A percentile compares a stretch with the other conserved stretches of the same genome.
These are phyloP conservation scores for Notechis scutatus DNA, from an alignment of 2,113 vertebrate species.

Conservation along the genomic window DNA sequence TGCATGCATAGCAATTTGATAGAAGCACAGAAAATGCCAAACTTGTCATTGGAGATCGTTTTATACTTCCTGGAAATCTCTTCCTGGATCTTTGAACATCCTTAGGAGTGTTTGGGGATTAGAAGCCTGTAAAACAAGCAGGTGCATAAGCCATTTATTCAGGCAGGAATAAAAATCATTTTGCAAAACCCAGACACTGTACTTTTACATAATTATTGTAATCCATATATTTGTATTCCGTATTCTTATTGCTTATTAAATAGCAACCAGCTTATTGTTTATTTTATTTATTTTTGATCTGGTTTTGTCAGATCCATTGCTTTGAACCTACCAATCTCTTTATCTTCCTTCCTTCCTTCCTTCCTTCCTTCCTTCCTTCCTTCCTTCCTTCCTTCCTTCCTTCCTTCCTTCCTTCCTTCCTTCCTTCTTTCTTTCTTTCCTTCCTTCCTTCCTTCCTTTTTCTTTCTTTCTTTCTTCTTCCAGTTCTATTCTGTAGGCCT, in stretches of 20 bases:
- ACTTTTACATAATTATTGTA: neutral
- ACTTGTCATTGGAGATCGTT: neutral
- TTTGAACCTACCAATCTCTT: too few relatives aligned
- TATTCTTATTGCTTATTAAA: neutral
- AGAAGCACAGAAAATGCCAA: neutral
- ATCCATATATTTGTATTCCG: neutral
- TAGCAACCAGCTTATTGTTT: neutral
- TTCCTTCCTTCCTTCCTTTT: too few relatives aligned
- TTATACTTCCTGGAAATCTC: neutral
- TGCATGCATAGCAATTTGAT: neutral
- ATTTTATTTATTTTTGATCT: neutral
- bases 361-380: too few relatives aligned
- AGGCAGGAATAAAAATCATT: neutral
- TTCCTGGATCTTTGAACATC: neutral
- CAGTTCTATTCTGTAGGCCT: too few relatives aligned
- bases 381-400: too few relatives aligned
- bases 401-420: too few relatives aligned
- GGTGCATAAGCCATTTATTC: neutral
- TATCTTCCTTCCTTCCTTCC: too few relatives aligned
- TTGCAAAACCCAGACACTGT: neutral
- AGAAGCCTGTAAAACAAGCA: neutral
- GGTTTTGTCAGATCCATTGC: too few relatives aligned
- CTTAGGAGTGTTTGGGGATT: neutral
- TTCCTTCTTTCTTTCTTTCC: too few relatives aligned
- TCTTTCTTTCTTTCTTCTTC: too few relatives aligned